These are phyloP conservation scores for Caprella mutica DNA, from an alignment of 2,888 invertebrate genomes.

Conservation along the genomic window DNA sequence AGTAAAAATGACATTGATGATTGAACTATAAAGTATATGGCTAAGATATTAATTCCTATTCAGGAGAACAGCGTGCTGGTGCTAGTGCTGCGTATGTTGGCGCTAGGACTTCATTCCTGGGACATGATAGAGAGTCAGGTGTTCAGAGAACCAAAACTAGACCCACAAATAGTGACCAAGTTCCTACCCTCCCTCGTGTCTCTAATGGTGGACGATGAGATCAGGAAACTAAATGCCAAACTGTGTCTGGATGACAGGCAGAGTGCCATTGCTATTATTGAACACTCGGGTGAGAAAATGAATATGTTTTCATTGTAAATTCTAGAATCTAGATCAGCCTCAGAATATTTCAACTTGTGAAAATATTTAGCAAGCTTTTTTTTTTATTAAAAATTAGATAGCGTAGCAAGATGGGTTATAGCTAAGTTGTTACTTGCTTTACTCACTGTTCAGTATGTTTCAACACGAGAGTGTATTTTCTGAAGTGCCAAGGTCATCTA, in stretches of 20 bases:
- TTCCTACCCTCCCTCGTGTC: slow-evolving; percentile 88
- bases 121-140: slow-evolving; percentile 87
- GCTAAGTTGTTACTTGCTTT: too few relatives aligned
- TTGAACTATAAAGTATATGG: too few relatives aligned
- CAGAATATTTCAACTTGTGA: too few relatives aligned
- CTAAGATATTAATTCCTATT: background rate
- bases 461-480: too few relatives aligned
- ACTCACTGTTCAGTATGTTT: too few relatives aligned
- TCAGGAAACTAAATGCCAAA: slow-evolving; percentile 59
- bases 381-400: too few relatives aligned
- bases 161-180: slow-evolving; percentile 84
- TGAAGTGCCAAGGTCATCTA: too few relatives aligned
- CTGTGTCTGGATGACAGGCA: slow-evolving; percentile 86
- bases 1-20: too few relatives aligned
- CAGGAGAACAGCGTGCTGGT: slow-evolving; percentile 78
- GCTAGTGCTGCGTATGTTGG: slow-evolving; percentile 77
- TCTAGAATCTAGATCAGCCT: too few relatives aligned
- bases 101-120: slow-evolving; percentile 87
- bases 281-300: slow-evolving; percentile 57
- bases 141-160: slow-evolving; percentile 89
- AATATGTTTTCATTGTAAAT: too few relatives aligned
- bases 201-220: slow-evolving; percentile 62
- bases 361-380: too few relatives aligned
- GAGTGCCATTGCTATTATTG: slow-evolving; percentile 82
- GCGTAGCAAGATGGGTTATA: too few relatives aligned